Base-by-base conservation (phyloP, 2,888 invertebrate species). In the Diplazon laetatorius region DNA sequence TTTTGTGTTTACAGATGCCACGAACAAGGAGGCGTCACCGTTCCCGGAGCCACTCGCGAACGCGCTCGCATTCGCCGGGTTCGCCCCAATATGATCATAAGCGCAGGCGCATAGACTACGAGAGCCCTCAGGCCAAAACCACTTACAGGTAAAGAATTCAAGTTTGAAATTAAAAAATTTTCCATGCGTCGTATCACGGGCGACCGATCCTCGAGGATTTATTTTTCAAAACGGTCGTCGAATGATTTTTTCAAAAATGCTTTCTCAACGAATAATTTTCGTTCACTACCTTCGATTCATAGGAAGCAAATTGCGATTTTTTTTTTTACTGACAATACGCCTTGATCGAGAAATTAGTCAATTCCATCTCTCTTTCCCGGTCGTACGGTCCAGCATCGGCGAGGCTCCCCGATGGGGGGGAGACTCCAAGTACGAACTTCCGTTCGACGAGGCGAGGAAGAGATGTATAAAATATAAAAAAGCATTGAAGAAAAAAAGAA, bases 11-110 rank as follows among this genome's bases (percentile, higher is more conserved):
- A 9, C 92, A 96, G 96, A 96, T 96, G 96, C 96, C 96, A 89
- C 94, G 96, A 86, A 95, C 95, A 83, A 94, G 96, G 86, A 95
- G 96, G 93, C 95, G 96, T 92, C 95, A 96, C 91, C 95, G 95
- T 89, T 94, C 94, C 78, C 90, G 94, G 62, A 94, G 93, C 42
- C 94, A 93, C 82, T 94, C 94, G 82, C 92, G 93, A 83, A 87
- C 91, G 62, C 86, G 89, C 69, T 89, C 90, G 70, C 88, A 90
- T 72, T 90, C 91, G 46, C 87, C 87, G 48, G 89, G 91, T 86
- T 92, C 92, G 87, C 92, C 93, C 88, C 91, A 92, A 89, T 92
- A 91, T 84, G 95, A 94, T 86, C 93, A 94, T 80, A 96, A 96
- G 91, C 92, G 95, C 81, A 93, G 96, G 82, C 94, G 95, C 83